Base-by-base conservation (phyloP, 2,797 vertebrate species). In the Notolepis coatsorum region DNA sequence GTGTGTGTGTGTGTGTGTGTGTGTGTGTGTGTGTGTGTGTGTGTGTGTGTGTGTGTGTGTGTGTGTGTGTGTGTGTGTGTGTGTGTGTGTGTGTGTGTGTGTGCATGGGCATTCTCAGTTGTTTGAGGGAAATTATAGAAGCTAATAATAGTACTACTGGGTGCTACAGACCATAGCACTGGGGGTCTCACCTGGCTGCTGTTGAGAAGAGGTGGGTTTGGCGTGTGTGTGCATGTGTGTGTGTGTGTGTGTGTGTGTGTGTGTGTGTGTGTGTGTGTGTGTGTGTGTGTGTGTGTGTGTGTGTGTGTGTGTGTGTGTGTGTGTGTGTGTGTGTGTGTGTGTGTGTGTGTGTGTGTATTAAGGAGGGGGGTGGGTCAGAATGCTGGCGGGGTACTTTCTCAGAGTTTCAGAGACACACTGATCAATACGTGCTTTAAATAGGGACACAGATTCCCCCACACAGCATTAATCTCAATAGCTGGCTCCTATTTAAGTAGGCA, bases 381-480 rank as follows among this genome's bases (percentile, higher is more conserved):
- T 90, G 90, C 88, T 90, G 84, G 83, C 85, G 68, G 75, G 74
- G 88, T 87, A 88, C 88, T 90, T 91, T 90, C 62, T 46, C 55
- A 77, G 81, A 89, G 87, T 87, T 89, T 80, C 80, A 84, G 77
- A 83, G 72, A 77, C 42, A 24, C 65, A 33, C 66, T 65, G 69
- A 89, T 91, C 90, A 7, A 91, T 91, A 84, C 27, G 4, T 52
- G 74, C 87, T 91, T 90, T 87, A 90, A 91, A 91, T 90, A 89
- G 85, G 85, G 77, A 81, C 84, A 76, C 83, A 80, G 88, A 86
- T 78, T 80, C 72, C 77, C 79, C 69, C 65, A 72, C 79, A 84
- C 86, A 89, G 86, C 90, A 91, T 87, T 91, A 90, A 91, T 89
- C 86, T 87, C 81, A 79, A 80, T 80, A 73, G 59, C 65, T 73